Evolutionary conservation across 2,797 vertebrate genomes (phyloP), one percentile per base, ranked within the genome.

Genomic region (Dendrocincla tyrannina): DNA sequence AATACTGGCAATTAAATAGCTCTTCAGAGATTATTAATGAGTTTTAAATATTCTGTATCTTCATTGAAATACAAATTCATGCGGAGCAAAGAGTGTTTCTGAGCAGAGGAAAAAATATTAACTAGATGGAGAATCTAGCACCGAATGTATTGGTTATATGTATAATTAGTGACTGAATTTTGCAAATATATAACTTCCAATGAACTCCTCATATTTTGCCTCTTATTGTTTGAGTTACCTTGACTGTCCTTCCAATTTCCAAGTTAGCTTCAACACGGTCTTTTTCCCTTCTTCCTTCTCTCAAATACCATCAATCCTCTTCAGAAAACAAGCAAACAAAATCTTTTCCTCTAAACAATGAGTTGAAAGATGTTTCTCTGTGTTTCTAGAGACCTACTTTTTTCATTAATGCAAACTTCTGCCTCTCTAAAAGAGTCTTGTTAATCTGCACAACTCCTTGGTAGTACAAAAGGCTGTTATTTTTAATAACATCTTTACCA

Each of bases 1-100:
- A 78, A 86, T 55, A 4, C 24, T 90, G 10, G 0, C 35, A 89
- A 94, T 97, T 92, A 92, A 95, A 92, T 79, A 79, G 22, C 41
- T 92, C 94, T 74, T 80, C 32, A 56, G 56, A 28, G 44, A 49
- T 46, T 91, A 62, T 72, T 94, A 83, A 69, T 90, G 88, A 64
- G 17, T 91, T 93, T 96, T 52, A 95, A 85, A 89, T 89, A 94
- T 64, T 92, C 68, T 62, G 27, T 94, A 52, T 79, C 74, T 72
- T 68, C 24, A 50, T n/a, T 62, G 39, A 95, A 90, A 75, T 85
- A 46, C 37, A 87, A 86, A 81, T 73, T 78, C 44, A 67, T 32
- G 66, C 22, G 28, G 37, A 91, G 91, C 35, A 87, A 92, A 95
- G 95, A 53, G 28, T 93, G 15, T 55, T 91, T 78, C 42, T 89